Percentiles rank a stretch among this genome's conserved stretches.
Conservation (phyloP, 2,888 invertebrate species). For the Chrysolina americana region DNA sequence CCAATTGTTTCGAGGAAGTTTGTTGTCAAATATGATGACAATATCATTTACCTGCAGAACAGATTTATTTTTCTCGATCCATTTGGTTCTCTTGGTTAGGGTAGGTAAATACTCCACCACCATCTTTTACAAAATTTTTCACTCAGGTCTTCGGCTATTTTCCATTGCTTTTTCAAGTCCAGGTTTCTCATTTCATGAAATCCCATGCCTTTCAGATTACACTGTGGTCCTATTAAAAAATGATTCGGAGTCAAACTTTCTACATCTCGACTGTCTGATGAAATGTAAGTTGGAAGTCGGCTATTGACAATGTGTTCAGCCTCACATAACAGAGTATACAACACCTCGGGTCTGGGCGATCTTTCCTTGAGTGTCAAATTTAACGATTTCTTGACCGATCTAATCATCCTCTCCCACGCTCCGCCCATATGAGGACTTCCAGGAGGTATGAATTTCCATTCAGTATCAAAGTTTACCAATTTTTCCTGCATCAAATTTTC, state of each 20-base stretch:
- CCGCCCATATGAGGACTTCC: slow-evolving; percentile 12
- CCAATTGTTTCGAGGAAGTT: too few species aligned
- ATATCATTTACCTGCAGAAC: not conserved
- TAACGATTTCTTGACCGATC: slow-evolving; percentile 12
- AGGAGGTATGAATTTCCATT: slow-evolving; percentile 20
- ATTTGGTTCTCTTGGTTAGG: slow-evolving; percentile 27
- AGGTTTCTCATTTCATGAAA: not conserved
- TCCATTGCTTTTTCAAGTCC: slow-evolving; percentile 20
- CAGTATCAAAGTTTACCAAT: slow-evolving; percentile 8
- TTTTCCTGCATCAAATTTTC: slow-evolving; percentile 2
- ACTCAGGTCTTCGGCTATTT: not conserved
- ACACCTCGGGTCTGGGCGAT: slow-evolving; percentile 10
- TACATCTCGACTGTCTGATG: slow-evolving; percentile 4
- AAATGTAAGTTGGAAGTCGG: slow-evolving; percentile 20
- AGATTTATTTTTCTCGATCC: not conserved
- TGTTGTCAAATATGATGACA: slow-evolving; percentile 19
- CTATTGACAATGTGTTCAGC: slow-evolving; percentile 25
- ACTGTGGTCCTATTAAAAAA: not conserved
- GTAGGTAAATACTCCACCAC: slow-evolving; percentile 5
- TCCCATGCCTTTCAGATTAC: slow-evolving; percentile 1
- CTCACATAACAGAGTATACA: not conserved
- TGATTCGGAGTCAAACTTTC: slow-evolving; percentile 15
- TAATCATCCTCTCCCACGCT: slow-evolving; percentile 19
- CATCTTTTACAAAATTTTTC: slow-evolving; percentile 20
- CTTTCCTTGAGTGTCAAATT: slow-evolving; percentile 9